Evolutionary conservation across 2,888 invertebrate genomes (phyloP).

Genomic region (Ophioninae sp.): DNA sequence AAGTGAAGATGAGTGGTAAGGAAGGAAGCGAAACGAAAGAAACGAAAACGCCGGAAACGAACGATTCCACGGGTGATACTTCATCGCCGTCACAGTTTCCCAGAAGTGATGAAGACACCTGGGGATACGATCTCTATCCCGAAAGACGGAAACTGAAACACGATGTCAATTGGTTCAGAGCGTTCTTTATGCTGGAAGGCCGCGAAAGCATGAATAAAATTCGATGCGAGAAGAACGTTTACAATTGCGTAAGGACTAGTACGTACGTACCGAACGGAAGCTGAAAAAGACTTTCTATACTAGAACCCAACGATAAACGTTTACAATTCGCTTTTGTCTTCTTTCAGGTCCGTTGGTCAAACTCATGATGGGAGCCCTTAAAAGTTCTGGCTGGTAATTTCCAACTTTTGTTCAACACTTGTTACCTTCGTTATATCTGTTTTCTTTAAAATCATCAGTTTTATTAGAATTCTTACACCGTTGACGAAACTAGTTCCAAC

Average conservation of each 20-base stretch:
- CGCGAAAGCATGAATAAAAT: constrained; percentile 87
- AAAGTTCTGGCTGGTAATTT: constrained; percentile 89
- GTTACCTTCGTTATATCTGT: no score
- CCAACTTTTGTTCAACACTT: constrained; percentile 29
- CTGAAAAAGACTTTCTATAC: neutral
- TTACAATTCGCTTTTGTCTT: constrained; percentile 23
- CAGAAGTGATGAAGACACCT: neutral
- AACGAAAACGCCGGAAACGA: neutral
- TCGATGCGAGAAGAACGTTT: constrained; percentile 91
- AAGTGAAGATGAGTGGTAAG: neutral
- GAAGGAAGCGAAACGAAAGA: neutral
- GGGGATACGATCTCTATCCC: constrained; percentile 86
- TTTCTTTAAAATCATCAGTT: no score
- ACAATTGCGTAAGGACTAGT: constrained; percentile 88
- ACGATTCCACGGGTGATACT: neutral
- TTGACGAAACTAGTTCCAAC: no score
- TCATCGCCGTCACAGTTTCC: neutral
- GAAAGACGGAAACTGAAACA: constrained; percentile 86
- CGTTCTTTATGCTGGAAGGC: constrained; percentile 86
- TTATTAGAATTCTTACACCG: no score
- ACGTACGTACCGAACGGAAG: constrained; percentile 72
- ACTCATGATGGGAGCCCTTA: constrained; percentile 92
- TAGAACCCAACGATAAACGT: neutral
- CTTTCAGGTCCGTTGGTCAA: constrained; percentile 88
- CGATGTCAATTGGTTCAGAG: constrained; percentile 82